Evolutionary conservation across 2,888 invertebrate genomes (phyloP).

Genomic region (Parnassius glacialis): DNA sequence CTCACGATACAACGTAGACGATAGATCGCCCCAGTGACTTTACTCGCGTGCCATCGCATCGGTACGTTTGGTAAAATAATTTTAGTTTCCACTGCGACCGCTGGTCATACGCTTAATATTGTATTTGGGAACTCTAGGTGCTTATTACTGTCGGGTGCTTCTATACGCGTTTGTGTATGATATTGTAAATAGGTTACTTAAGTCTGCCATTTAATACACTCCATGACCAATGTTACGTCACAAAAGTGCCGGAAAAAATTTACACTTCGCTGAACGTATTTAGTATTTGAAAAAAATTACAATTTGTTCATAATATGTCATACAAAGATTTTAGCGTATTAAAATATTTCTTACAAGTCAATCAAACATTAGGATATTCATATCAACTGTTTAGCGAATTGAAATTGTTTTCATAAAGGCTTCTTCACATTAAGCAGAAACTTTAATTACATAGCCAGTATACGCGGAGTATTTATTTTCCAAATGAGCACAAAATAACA

Average conservation of each 20-base stretch:
- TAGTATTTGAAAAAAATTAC: constrained; percentile 12
- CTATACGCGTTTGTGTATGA: constrained; percentile 73
- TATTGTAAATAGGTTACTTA: constrained; percentile 75
- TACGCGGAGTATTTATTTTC: constrained; percentile 45
- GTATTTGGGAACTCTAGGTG: constrained; percentile 78
- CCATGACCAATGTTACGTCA: constrained; percentile 64
- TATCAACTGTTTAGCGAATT: neutral
- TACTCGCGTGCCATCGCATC: constrained; percentile 42
- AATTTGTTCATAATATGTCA: neutral
- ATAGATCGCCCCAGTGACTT: constrained; percentile 57
- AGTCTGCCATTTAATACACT: constrained; percentile 61
- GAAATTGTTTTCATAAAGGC: constrained; percentile 7
- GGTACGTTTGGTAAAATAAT: constrained; percentile 42
- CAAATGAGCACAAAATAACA: constrained; percentile 69
- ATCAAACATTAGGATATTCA: too few relatives aligned
- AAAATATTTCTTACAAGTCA: too few relatives aligned
- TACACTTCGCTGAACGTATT: constrained; percentile 14
- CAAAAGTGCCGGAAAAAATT: constrained; percentile 43
- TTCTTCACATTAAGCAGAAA: constrained; percentile 21
- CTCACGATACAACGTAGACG: constrained; percentile 26
- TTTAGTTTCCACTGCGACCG: constrained; percentile 53
- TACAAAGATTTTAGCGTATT: too few relatives aligned
- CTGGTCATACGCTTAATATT: constrained; percentile 69
- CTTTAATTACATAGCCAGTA: constrained; percentile 32
- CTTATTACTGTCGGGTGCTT: constrained; percentile 80